phyloP scores from a whole-genome alignment of 2,113 vertebrate species.

The Proterorhinus semilunaris region DNA sequence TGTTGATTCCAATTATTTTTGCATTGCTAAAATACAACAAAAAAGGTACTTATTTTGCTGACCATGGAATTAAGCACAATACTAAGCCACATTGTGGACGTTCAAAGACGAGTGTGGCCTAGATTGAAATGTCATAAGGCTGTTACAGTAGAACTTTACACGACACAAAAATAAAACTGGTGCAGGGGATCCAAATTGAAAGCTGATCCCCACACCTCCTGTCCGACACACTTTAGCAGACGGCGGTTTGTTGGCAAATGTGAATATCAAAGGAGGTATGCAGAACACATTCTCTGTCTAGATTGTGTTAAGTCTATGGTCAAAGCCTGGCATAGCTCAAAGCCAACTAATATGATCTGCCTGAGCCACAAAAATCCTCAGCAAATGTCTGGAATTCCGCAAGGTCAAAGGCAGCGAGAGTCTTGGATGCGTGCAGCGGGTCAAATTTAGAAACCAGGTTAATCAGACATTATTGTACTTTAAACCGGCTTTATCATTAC shows the following conservation, averaged over 20 bases:
- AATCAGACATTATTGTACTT: not conserved
- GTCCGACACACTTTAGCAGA: slow-evolving; percentile 54
- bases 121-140: slow-evolving; percentile 57
- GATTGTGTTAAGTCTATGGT: slow-evolving; percentile 70
- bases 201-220: slow-evolving; percentile 45
- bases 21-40: too few species aligned
- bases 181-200: slow-evolving; percentile 42
- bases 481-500: not conserved
- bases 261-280: slow-evolving; percentile 67
- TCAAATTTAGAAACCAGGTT: slow-evolving; percentile 19
- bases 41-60: too few species aligned
- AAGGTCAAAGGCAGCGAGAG: slow-evolving; percentile 29
- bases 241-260: slow-evolving; percentile 47
- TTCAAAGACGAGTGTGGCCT: not conserved
- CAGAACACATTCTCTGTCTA: slow-evolving; percentile 55
- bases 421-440: slow-evolving; percentile 31
- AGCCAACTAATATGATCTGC: slow-evolving; percentile 54
- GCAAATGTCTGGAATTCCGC: slow-evolving; percentile 59
- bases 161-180: slow-evolving; percentile 62
- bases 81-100: not conserved
- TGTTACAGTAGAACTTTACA: slow-evolving; percentile 24
- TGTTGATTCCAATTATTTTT: too few species aligned
- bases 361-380: slow-evolving; percentile 57
- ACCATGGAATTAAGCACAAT: not conserved
- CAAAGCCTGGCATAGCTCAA: slow-evolving; percentile 55